Evolutionary conservation across 2,113 vertebrate genomes (phyloP), one percentile per base, ranked within the genome.

Genomic region (Eudyptes chrysolophus): DNA sequence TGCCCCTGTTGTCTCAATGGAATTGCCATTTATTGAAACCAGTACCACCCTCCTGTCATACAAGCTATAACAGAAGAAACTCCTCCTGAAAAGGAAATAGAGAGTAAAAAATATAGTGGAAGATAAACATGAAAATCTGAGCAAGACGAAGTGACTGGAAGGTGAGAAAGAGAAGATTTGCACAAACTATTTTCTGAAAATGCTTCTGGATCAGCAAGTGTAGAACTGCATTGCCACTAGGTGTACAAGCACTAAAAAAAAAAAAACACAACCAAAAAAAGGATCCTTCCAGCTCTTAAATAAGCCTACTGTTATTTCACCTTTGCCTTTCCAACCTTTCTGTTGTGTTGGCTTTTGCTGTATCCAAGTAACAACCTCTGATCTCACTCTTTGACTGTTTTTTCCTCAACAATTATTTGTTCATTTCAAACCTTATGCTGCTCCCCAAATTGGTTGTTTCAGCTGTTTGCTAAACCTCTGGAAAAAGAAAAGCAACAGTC

Each of bases 381-480:
- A 75, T 79, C 61, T 92, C 79, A 46, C 57, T 89, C 65, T 83
- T 74, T n/a, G 54, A 80, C 87, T 81, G 64, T 40, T 91, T 87
- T 92, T 82, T 60, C 77, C 76, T 84, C 78, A 94, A 87, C 86
- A 89, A 52, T 70, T 94, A 85, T 91, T 97, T 94, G 57, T 91
- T 95, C 94, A 81, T 72, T 88, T 64, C 84, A 89, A 87, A 94
- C 74, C 89, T 89, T 72, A 82, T 61, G 78, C 74, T 89, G 74
- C 74, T 95, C 65, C 52, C 69, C 75, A 82, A 79, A 94, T 66
- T 36, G 78, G 74, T 91, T 66, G 48, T 55, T 85, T 92, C 91
- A 80, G 77, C 65, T 87, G 65, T 79, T 91, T 96, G 74, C 38
- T 80, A 70, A 96, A 92, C 96, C 94, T 80, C 96, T 97, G 97